phyloP scores from a whole-genome alignment of 2,797 vertebrate genomes.

The Streptopelia turtur region DNA sequence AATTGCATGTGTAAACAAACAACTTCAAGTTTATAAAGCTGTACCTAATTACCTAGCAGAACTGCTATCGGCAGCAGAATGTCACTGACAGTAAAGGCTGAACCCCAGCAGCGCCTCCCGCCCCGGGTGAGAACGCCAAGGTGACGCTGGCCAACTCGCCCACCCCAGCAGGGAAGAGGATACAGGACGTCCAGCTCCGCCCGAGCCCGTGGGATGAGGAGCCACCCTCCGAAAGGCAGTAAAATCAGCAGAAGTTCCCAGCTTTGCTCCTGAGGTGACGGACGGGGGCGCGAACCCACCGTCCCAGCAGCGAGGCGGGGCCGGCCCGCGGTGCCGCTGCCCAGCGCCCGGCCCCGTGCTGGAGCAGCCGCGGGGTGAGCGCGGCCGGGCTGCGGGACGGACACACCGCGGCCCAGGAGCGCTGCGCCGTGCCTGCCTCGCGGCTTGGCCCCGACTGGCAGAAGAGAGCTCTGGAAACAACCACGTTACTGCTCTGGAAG shows the following conservation, averaged over 20 bases:
- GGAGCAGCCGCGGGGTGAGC: too few species aligned
- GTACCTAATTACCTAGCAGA: not conserved
- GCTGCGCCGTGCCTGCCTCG: not conserved
- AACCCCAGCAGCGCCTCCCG: not conserved
- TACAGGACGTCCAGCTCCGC: fast-evolving
- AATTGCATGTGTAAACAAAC: not conserved
- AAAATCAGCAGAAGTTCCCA: not conserved
- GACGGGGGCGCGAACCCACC: not conserved
- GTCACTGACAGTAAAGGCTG: not conserved
- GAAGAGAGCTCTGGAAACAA: not conserved
- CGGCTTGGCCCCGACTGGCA: not conserved
- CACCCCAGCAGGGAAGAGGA: too few species aligned
- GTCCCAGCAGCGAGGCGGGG: not conserved
- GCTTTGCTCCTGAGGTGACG: not conserved
- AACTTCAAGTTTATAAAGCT: not conserved
- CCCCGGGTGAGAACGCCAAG: too few species aligned
- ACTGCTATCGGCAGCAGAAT: not conserved
- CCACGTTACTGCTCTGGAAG: not conserved
- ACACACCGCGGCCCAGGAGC: too few species aligned
- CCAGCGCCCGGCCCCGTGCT: too few species aligned
- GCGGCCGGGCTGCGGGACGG: too few species aligned
- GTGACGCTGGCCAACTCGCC: too few species aligned
- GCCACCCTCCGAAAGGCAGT: not conserved
- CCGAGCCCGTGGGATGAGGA: not conserved
- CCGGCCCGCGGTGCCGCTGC: too few species aligned